phyloP scores from a whole-genome alignment of 2,113 vertebrate genomes.

The Xerus inauris region DNA sequence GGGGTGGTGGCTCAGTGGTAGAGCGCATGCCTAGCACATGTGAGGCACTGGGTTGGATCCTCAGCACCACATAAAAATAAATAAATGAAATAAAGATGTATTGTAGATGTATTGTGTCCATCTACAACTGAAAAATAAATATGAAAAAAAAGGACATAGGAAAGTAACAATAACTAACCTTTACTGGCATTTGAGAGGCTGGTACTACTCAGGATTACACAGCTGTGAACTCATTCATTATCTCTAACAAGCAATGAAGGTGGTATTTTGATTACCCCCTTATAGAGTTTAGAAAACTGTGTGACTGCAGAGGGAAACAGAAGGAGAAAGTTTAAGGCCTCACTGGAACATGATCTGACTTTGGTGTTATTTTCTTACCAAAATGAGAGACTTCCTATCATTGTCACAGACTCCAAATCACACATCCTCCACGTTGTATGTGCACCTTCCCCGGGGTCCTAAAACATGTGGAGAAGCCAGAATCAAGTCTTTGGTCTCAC shows the following conservation, averaged over 20 bases:
- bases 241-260: background rate
- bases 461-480: background rate
- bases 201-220: background rate
- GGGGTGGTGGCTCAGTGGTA: too few relatives aligned
- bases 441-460: background rate
- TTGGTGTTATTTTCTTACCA: background rate
- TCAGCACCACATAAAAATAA: too few relatives aligned
- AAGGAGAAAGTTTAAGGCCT: background rate
- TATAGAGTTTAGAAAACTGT: background rate
- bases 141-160: too few relatives aligned
- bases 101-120: too few relatives aligned
- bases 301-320: background rate
- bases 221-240: background rate
- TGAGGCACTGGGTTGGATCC: too few relatives aligned
- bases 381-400: background rate
- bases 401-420: background rate
- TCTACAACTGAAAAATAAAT: too few relatives aligned
- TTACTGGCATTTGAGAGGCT: background rate
- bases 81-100: too few relatives aligned
- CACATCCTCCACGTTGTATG: background rate
- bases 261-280: background rate
- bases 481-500: background rate
- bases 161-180: too few relatives aligned
- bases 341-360: background rate
- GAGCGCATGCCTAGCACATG: too few relatives aligned